Conservation (phyloP, 1,140 invertebrate species). For the Coelopa frigida region DNA sequence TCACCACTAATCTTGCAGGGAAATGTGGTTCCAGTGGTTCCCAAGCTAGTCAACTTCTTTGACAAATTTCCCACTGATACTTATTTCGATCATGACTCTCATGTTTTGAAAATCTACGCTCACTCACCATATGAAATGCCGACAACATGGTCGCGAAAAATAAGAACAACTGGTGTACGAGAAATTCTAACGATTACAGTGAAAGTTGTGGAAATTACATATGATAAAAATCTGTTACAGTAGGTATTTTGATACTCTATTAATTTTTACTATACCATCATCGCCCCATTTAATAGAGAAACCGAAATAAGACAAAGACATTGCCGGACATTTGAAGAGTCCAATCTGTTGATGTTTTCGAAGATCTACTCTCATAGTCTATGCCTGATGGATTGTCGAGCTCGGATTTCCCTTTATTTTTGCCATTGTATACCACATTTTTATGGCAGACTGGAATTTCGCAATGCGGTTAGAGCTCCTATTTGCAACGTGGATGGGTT, state of each 20-base stretch:
- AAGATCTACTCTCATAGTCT: constrained; percentile 3
- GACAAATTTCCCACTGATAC: too few species aligned
- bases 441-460: neutral
- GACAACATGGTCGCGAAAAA: constrained; percentile 2
- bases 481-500: constrained; percentile 4
- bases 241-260: neutral
- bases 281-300: too few species aligned
- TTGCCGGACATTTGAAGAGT: neutral
- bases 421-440: constrained; percentile 12
- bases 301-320: neutral
- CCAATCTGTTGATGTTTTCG: neutral
- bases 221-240: neutral
- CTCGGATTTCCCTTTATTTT: neutral
- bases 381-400: constrained; percentile 10
- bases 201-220: neutral
- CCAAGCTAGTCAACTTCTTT: too few species aligned
- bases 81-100: too few species aligned
- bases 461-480: neutral
- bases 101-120: constrained; percentile 1
- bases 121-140: constrained; percentile 7
- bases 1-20: too few species aligned
- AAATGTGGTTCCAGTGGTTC: too few species aligned
- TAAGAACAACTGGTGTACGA: neutral
- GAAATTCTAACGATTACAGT: neutral
- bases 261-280: neutral